Evolutionary conservation across 64 coral and sea anemone genomes (phyloP).

Genomic region (Orbicella faveolata): DNA sequence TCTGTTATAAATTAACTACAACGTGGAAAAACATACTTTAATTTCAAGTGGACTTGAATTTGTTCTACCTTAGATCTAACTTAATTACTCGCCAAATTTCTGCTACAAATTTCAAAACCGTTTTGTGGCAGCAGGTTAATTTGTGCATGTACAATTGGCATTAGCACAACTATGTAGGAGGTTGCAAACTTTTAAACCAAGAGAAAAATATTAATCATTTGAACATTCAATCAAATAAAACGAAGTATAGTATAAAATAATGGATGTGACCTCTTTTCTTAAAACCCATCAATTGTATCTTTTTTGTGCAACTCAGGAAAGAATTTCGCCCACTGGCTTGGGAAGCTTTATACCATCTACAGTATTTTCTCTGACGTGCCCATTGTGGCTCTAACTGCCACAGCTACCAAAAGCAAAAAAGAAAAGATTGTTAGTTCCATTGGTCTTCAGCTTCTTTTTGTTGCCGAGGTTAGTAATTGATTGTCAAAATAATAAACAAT

Average conservation of each 20-base stretch:
- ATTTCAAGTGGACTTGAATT: no score
- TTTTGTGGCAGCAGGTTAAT: neutral
- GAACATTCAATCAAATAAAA: no score
- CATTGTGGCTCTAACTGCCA: neutral
- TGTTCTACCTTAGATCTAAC: no score
- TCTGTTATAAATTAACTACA: no score
- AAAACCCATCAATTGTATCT: no score
- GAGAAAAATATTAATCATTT: neutral
- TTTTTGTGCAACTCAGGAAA: conserved; percentile 1
- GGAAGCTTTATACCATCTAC: neutral
- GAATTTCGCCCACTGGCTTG: conserved; percentile 24
- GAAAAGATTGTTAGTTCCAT: conserved; percentile 19
- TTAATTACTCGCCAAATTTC: no score
- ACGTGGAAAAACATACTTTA: no score
- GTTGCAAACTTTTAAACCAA: neutral
- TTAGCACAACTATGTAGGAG: no score
- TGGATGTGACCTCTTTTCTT: no score
- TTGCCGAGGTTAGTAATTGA: neutral
- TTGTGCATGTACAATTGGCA: neutral
- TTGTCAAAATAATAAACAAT: neutral
- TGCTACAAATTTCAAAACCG: no score
- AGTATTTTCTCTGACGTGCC: neutral
- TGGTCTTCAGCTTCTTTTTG: conserved; percentile 20
- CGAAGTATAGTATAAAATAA: no score
- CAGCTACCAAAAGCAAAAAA: neutral